Conservation (phyloP, 1,140 invertebrate species). For the Euborellia annulipes region DNA sequence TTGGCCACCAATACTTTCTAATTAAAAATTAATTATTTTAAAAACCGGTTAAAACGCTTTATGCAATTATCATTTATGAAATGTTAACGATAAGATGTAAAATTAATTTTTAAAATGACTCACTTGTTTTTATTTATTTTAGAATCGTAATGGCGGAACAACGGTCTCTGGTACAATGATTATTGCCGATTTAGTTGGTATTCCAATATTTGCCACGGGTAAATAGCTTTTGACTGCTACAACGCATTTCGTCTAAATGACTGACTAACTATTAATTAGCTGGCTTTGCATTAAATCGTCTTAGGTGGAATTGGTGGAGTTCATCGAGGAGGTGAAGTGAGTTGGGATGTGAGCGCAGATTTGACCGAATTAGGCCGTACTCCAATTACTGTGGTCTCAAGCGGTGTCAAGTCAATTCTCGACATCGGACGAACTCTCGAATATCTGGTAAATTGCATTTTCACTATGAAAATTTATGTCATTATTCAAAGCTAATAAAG, state of each 20-base stretch:
- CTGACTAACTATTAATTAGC: too few species aligned
- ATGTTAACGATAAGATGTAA: too few species aligned
- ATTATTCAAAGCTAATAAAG: too few species aligned
- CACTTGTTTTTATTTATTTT: not conserved
- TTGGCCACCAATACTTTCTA: too few species aligned
- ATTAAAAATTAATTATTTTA: too few species aligned
- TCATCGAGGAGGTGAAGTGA: constrained; percentile 68
- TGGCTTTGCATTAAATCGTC: too few species aligned
- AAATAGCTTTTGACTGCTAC: too few species aligned
- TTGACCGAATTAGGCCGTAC: constrained; percentile 79
- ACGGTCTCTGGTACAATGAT: constrained; percentile 92
- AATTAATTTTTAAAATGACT: too few species aligned
- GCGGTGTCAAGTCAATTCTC: constrained; percentile 93
- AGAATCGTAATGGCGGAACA: constrained; percentile 62
- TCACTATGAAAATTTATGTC: constrained; percentile 9
- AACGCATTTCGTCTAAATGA: too few species aligned
- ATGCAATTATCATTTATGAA: too few species aligned
- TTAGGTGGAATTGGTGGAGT: constrained; percentile 85
- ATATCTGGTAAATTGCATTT: constrained; percentile 77
- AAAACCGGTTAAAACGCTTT: too few species aligned
- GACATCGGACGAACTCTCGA: constrained; percentile 91
- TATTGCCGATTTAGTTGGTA: constrained; percentile 59
- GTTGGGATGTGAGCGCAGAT: constrained; percentile 91
- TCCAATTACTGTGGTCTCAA: constrained; percentile 78
- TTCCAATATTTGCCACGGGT: constrained; percentile 89